Evolutionary conservation across 2,797 vertebrate genomes (phyloP).

Genomic region (Paguma larvata): DNA sequence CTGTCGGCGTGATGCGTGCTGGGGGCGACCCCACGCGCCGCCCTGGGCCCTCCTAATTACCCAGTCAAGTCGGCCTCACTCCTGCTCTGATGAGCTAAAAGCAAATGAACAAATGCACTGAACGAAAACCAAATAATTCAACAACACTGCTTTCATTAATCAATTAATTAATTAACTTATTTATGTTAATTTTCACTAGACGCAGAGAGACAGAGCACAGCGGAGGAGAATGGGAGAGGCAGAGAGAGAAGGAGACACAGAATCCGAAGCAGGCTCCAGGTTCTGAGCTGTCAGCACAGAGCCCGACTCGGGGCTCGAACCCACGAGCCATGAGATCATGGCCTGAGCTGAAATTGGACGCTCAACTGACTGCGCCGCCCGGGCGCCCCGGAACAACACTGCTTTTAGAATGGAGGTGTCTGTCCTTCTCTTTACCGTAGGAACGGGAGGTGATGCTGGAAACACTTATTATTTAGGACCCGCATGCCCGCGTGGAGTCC

Average conservation of each 20-base stretch:
- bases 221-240: too few species aligned
- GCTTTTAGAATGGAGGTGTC: background rate
- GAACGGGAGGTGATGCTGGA: background rate
- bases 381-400: accelerated
- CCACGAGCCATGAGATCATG: too few species aligned
- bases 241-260: too few species aligned
- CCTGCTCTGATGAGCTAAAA: background rate
- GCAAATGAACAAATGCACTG: background rate
- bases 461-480: accelerated
- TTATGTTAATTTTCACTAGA: too few species aligned
- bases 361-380: too few species aligned
- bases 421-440: accelerated
- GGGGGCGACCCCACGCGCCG: accelerated
- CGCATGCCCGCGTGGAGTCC: background rate
- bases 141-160: background rate
- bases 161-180: too few species aligned
- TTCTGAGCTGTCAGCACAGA: too few species aligned
- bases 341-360: too few species aligned
- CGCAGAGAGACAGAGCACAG: too few species aligned
- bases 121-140: accelerated
- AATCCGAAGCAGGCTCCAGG: too few species aligned
- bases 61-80: accelerated
- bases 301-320: too few species aligned
- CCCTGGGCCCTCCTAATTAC: accelerated
- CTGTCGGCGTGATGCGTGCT: accelerated